Percentiles rank a stretch among this genome's conserved stretches.
Evolutionary conservation across 2,113 vertebrate genomes (phyloP).

Genomic region (Aldabrachelys gigantea): DNA sequence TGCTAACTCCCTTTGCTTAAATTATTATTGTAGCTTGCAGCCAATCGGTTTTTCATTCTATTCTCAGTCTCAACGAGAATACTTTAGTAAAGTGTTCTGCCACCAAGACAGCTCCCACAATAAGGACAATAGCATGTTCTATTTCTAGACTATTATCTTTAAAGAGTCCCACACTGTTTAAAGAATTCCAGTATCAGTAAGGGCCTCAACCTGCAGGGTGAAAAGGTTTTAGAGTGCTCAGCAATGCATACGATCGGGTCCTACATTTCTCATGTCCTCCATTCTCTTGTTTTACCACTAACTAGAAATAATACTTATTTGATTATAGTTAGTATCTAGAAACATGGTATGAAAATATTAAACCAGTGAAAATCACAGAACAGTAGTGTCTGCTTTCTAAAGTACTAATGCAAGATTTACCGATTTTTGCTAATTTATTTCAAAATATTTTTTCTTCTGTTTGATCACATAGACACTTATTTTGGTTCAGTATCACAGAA

Average conservation of each 20-base stretch:
- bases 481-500: constrained; percentile 29
- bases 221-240: background rate
- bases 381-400: background rate
- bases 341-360: background rate
- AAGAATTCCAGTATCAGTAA: background rate
- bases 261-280: background rate
- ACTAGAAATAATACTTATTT: background rate
- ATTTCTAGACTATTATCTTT: background rate
- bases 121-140: background rate
- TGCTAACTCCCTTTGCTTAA: background rate
- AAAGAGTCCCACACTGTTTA: background rate
- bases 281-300: background rate
- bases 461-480: constrained; percentile 38
- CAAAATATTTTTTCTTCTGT: constrained; percentile 25
- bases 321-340: background rate
- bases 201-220: background rate
- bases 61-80: background rate
- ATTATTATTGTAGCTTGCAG: constrained; percentile 30
- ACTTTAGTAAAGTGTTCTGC: background rate
- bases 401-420: background rate
- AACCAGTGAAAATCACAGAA: constrained; percentile 14
- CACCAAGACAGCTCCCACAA: background rate
- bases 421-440: constrained; percentile 25
- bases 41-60: constrained; percentile 11
- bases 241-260: background rate